Percentiles rank a stretch among this genome's conserved stretches.
Evolutionary conservation across 2,888 invertebrate species (phyloP).

Genomic region (Ophraella communa): DNA sequence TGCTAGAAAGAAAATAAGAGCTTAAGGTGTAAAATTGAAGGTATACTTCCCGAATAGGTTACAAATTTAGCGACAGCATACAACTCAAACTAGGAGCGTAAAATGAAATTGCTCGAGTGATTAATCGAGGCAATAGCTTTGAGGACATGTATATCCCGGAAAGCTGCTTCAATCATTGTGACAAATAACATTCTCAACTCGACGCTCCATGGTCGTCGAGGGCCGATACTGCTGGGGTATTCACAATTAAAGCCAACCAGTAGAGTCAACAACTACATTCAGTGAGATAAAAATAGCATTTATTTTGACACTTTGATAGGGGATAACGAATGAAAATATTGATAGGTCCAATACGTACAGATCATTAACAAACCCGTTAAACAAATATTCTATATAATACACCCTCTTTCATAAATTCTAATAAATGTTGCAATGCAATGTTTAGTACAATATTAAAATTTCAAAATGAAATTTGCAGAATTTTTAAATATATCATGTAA

Average conservation of each 20-base stretch:
- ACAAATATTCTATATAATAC: no score
- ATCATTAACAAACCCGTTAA: no score
- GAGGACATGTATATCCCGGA: slow-evolving; percentile 58
- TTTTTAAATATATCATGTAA: no score
- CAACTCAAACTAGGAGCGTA: slow-evolving; percentile 46
- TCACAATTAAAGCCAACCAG: background rate
- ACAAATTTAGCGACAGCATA: slow-evolving; percentile 30
- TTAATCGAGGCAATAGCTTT: slow-evolving; percentile 58
- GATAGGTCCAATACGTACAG: no score
- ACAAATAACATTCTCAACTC: slow-evolving; percentile 53
- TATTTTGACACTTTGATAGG: no score
- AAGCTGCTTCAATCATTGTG: slow-evolving; percentile 58
- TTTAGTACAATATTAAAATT: no score
- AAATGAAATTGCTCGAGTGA: slow-evolving; percentile 57
- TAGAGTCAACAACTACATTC: no score
- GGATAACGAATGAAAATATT: no score
- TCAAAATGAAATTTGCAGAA: no score
- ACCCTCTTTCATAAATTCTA: no score
- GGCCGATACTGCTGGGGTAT: slow-evolving; percentile 12
- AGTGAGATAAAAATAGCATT: background rate
- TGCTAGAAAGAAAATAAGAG: background rate
- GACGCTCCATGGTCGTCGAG: slow-evolving; percentile 25
- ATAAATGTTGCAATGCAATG: no score
- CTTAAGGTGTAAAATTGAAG: slow-evolving; percentile 29
- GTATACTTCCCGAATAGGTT: slow-evolving; percentile 20